phyloP scores from a whole-genome alignment of 2,797 vertebrate genomes.

The Galagoides demidoff region DNA sequence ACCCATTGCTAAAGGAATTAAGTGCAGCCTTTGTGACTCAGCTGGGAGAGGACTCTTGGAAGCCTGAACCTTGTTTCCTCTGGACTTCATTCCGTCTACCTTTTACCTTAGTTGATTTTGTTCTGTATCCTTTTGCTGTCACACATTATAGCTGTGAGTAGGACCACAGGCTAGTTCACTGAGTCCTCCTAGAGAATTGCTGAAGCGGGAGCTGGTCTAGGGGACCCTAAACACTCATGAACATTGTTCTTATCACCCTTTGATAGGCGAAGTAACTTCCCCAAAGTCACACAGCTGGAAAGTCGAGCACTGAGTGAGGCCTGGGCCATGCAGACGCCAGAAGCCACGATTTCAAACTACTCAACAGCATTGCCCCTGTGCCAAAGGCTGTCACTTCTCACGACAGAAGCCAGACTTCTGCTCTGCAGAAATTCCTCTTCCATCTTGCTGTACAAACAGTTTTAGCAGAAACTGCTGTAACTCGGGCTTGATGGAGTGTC shows the following conservation, averaged over 20 bases:
- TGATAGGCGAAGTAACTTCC: background rate
- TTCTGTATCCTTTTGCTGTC: background rate
- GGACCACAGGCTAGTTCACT: rapidly evolving
- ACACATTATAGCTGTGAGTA: background rate
- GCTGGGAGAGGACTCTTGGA: background rate
- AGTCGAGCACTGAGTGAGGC: background rate
- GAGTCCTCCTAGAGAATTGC: background rate
- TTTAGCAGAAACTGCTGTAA: slow-evolving; percentile 53
- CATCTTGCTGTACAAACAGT: slow-evolving; percentile 38
- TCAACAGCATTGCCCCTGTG: background rate
- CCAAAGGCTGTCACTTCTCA: background rate
- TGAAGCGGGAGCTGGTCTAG: background rate
- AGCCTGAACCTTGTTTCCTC: background rate
- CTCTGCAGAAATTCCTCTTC: slow-evolving; percentile 59
- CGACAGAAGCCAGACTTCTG: slow-evolving; percentile 46
- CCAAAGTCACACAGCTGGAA: background rate
- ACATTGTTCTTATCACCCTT: background rate
- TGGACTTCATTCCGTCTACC: background rate
- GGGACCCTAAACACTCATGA: background rate
- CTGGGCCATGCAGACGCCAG: background rate
- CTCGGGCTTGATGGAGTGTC: slow-evolving; percentile 54
- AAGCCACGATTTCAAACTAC: background rate
- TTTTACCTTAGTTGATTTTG: background rate
- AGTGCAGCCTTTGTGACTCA: too few species aligned
- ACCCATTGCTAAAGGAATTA: background rate